Conservation (phyloP, 2,113 vertebrate species). For the Xiphophorus maculatus region DNA sequence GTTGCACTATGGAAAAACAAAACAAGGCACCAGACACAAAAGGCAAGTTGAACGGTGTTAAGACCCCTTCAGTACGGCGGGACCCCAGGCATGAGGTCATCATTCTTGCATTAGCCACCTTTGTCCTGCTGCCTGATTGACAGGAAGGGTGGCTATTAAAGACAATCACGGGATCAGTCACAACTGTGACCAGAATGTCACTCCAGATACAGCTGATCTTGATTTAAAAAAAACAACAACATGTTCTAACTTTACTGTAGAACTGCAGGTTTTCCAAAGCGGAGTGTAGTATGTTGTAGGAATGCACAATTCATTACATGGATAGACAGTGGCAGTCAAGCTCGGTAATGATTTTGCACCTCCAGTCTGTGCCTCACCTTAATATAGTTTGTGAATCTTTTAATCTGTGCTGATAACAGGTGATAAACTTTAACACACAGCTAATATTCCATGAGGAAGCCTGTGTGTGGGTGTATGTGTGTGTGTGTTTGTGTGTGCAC, state of each 20-base stretch:
- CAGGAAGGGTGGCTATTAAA: conserved; percentile 63
- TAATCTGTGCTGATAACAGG: conserved; percentile 71
- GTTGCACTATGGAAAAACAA: conserved; percentile 51
- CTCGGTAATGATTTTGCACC: conserved; percentile 37
- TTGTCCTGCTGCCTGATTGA: conserved; percentile 71
- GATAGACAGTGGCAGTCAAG: neutral
- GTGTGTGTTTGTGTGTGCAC: conserved; percentile 41
- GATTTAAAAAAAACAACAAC: conserved; percentile 11
- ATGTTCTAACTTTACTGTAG: neutral
- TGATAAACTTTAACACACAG: conserved; percentile 65
- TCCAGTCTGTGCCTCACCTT: conserved; percentile 34
- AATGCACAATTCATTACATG: neutral
- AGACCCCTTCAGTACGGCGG: conserved; percentile 71
- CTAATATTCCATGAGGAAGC: conserved; percentile 62
- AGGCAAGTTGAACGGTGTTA: conserved; percentile 72
- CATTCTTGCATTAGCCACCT: conserved; percentile 72
- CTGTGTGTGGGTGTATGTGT: conserved; percentile 21
- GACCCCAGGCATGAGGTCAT: conserved; percentile 76
- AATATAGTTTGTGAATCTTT: conserved; percentile 68
- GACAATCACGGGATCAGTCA: conserved; percentile 56
- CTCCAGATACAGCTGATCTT: conserved; percentile 38
- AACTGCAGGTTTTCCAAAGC: neutral
- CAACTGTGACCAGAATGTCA: conserved; percentile 36
- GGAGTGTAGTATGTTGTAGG: neutral
- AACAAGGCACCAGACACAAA: conserved; percentile 64